Conservation (phyloP, 92 coral and sea anemone species). For the Metridium senile region DNA sequence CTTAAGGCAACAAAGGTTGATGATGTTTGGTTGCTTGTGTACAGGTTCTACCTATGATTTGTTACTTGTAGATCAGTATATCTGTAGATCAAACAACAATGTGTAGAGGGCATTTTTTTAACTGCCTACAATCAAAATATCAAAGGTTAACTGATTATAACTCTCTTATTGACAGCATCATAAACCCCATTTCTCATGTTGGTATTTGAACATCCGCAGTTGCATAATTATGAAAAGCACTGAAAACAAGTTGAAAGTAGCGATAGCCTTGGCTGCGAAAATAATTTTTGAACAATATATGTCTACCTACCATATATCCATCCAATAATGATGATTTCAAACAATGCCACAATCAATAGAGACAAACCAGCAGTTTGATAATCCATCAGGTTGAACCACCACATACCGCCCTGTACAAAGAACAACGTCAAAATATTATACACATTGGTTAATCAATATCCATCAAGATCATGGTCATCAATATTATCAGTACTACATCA, state of each 20-base stretch:
- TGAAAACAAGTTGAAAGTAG: background rate
- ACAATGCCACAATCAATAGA: slow-evolving; percentile 66
- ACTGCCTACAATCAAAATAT: too few relatives aligned
- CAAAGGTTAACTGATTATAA: too few relatives aligned
- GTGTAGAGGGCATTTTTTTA: too few relatives aligned
- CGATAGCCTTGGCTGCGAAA: background rate
- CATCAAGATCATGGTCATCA: background rate
- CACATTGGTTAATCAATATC: background rate
- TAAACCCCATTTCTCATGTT: too few relatives aligned
- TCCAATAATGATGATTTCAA: slow-evolving; percentile 72
- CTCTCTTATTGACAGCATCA: too few relatives aligned
- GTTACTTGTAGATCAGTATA: too few relatives aligned
- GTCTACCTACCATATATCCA: slow-evolving; percentile 78
- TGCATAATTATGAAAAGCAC: background rate
- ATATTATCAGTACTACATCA: background rate
- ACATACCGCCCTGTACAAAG: slow-evolving; percentile 77
- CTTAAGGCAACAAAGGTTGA: too few relatives aligned
- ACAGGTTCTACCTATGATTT: too few relatives aligned
- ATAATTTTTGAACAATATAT: background rate
- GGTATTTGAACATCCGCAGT: too few relatives aligned
- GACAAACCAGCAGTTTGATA: slow-evolving; percentile 87
- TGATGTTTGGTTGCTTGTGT: too few relatives aligned
- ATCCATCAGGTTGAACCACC: slow-evolving; percentile 84
- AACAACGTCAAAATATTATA: background rate
- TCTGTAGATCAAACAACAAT: too few relatives aligned